Conservation (phyloP, 2,888 invertebrate genomes). For the Hedychridium roseum region DNA sequence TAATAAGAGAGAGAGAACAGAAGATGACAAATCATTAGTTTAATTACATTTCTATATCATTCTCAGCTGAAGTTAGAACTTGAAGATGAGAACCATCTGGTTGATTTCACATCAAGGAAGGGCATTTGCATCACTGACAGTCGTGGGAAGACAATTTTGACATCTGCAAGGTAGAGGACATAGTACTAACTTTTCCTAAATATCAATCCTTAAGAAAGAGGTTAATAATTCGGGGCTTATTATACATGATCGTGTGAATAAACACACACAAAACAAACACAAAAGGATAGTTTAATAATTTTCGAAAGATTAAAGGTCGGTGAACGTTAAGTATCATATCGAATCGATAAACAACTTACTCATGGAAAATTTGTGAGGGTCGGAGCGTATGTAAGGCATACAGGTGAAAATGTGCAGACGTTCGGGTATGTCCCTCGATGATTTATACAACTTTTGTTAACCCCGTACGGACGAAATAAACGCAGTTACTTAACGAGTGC, state of each 20-base stretch:
- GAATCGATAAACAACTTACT: slow-evolving; percentile 45
- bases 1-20: background rate
- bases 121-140: slow-evolving; percentile 39
- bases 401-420: slow-evolving; percentile 28
- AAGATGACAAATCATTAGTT: background rate
- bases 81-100: slow-evolving; percentile 34
- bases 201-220: background rate
- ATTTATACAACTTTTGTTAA: slow-evolving; percentile 6
- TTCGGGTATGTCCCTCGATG: slow-evolving; percentile 8
- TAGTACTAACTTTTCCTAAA: background rate
- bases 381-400: slow-evolving; percentile 38
- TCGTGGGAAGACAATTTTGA: slow-evolving; percentile 37
- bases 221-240: too few species aligned
- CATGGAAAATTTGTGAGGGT: slow-evolving; percentile 39
- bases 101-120: slow-evolving; percentile 28
- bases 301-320: too few species aligned
- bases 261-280: too few species aligned
- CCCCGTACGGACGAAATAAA: slow-evolving; percentile 22
- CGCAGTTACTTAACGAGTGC: slow-evolving; percentile 30
- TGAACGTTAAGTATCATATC: slow-evolving; percentile 23
- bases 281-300: too few species aligned
- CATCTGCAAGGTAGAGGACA: slow-evolving; percentile 31
- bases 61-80: slow-evolving; percentile 41
- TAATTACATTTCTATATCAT: slow-evolving; percentile 32
- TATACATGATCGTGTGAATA: too few species aligned